Percentiles rank a stretch among this genome's conserved stretches.
Evolutionary conservation across 2,888 invertebrate species (phyloP).

Genomic region (Zaprionus bogoriensis): DNA sequence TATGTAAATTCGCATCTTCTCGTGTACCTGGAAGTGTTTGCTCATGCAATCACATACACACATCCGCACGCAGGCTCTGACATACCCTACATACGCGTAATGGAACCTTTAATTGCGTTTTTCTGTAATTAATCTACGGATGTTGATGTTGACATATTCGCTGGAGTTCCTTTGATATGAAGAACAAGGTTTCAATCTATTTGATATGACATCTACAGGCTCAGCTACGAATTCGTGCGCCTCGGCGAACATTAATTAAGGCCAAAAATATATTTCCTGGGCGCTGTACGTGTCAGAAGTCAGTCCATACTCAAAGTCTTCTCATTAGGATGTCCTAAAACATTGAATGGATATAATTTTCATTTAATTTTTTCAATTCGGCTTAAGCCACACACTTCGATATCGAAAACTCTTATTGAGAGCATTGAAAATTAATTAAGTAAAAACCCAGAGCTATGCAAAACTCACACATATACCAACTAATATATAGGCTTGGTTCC

Average conservation of each 20-base stretch:
- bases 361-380: too few species aligned
- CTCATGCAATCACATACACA: background rate
- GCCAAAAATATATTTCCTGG: background rate
- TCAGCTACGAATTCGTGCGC: background rate
- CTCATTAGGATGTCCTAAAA: too few species aligned
- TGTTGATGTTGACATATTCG: conserved; percentile 7
- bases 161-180: conserved; percentile 19
- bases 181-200: background rate
- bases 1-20: background rate
- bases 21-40: background rate
- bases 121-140: conserved; percentile 23
- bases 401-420: too few species aligned
- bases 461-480: too few species aligned
- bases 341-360: too few species aligned
- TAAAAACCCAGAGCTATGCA: background rate
- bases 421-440: background rate
- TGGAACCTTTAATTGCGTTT: conserved; percentile 8
- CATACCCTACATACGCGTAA: background rate
- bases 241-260: background rate
- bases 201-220: background rate
- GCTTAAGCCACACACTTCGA: too few species aligned
- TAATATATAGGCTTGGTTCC: too few species aligned
- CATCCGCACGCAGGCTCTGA: background rate
- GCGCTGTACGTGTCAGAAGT: too few species aligned
- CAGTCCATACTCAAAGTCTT: too few species aligned